Percentiles rank a stretch among this genome's conserved stretches.
Conservation (phyloP, 2,888 invertebrate genomes). For the Gnatocerus cornutus region DNA sequence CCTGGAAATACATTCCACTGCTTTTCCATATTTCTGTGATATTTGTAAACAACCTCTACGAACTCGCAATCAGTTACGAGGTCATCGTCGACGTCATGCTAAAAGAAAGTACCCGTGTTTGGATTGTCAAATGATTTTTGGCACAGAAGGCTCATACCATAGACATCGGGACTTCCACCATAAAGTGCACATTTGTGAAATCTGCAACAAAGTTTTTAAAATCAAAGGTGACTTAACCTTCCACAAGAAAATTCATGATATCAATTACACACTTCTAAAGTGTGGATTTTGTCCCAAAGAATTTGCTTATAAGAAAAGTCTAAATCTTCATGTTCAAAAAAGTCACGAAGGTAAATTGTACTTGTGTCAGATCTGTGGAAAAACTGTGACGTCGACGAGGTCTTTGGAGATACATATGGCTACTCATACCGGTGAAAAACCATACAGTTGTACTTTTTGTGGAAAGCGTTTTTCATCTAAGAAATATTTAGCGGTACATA, state of each 20-base stretch:
- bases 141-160: background rate
- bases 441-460: slow-evolving; percentile 62
- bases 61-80: background rate
- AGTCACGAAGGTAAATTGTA: background rate
- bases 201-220: background rate
- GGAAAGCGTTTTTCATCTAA: slow-evolving; percentile 63
- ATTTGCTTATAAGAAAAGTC: slow-evolving; percentile 7
- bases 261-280: background rate
- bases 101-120: background rate
- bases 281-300: slow-evolving; percentile 12
- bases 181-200: background rate
- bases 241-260: background rate
- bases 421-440: slow-evolving; percentile 64
- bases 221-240: background rate
- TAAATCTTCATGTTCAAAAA: slow-evolving; percentile 4
- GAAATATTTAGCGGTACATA: slow-evolving; percentile 73
- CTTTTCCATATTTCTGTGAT: slow-evolving; percentile 1
- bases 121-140: background rate
- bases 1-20: slow-evolving; percentile 2
- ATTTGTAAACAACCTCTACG: background rate
- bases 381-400: slow-evolving; percentile 70
- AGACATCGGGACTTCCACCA: background rate
- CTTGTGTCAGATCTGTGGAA: slow-evolving; percentile 75
- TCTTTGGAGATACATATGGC: slow-evolving; percentile 69
- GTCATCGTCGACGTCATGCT: slow-evolving; percentile 3